Evolutionary conservation across 2,888 invertebrate genomes (phyloP).

Genomic region (Phorcus lineatus): DNA sequence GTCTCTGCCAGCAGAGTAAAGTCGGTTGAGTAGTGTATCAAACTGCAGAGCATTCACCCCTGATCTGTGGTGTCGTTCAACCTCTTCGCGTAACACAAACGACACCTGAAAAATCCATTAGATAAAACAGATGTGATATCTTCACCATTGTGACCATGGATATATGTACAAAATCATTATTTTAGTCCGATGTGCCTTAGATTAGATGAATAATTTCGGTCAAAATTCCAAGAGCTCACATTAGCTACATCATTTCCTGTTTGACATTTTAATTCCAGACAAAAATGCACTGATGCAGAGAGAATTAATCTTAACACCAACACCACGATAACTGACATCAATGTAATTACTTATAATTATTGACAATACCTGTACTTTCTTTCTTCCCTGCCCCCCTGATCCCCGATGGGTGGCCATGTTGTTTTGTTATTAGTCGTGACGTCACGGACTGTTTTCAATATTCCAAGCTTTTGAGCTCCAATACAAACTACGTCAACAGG

Average conservation of each 20-base stretch:
- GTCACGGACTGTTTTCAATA: not conserved
- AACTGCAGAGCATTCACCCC: slow-evolving; percentile 96
- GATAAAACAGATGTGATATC: not conserved
- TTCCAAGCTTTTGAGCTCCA: no score
- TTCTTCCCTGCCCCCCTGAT: slow-evolving; percentile 63
- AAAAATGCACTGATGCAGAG: not conserved
- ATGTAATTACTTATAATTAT: no score
- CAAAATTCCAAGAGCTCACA: no score
- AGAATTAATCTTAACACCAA: no score
- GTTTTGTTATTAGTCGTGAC: slow-evolving; percentile 29
- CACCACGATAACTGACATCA: not conserved
- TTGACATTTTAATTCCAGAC: not conserved
- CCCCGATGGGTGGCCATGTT: slow-evolving; percentile 65
- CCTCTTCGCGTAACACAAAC: slow-evolving; percentile 97
- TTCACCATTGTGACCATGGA: no score
- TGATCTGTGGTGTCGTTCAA: slow-evolving; percentile 94
- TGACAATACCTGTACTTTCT: slow-evolving; percentile 67
- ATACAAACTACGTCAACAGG: no score
- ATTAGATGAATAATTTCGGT: no score
- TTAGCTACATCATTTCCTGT: no score
- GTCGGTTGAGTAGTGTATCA: slow-evolving; percentile 88
- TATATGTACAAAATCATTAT: no score
- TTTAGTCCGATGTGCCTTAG: no score
- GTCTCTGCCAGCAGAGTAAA: slow-evolving; percentile 97
- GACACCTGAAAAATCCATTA: slow-evolving; percentile 83